Evolutionary conservation across 2,797 vertebrate species (phyloP), one percentile per base, ranked within the genome.

Genomic region (Apogon talboti): DNA sequence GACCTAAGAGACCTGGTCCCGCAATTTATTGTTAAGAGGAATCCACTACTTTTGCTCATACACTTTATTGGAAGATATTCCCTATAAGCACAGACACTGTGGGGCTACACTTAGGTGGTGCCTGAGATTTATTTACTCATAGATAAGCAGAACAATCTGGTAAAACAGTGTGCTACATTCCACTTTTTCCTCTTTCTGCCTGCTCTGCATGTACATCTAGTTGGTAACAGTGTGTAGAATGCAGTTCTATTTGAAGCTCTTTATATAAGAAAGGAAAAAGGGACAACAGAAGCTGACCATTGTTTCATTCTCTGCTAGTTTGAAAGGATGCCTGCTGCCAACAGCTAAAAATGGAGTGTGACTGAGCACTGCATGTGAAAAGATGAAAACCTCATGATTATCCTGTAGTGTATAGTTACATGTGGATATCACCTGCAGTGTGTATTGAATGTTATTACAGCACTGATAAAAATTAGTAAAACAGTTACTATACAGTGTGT

Each of bases 101-200:
- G 37, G 30, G 30, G 30, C 30, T 33, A 7, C 8, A 6, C 30
- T 33, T 33, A 33, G 30, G 6, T 40, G 14, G 28, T 43, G 59
- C 41, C 24, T 6, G 5, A 19, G 41, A 50, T 43, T 63, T 52
- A 52, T 52, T 63, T 43, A 52, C 41, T 21, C 16, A 63, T 35
- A 13, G 14, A 24, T 35, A 52, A 16, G 49, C 40, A 63, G 37
- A 33, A 18, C 24, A 43, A 43, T 51, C 24, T 42, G n/a, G 30
- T 42, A 33, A 33, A 62, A 51, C 47, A 50, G 11, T 50, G 53
- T 33, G 46, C 19, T 42, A n/a, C 49, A 41, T 61, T 49, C 30
- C 30, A 49, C 16, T 47, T 21, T 6, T 40, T 11, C 12, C 40
- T 14, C 15, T 41, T 18, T 49, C 15, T 40, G n/a, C 19, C 11